Evolutionary conservation across 2,113 vertebrate species (phyloP), one percentile per base, ranked within the genome.

Genomic region (Hoplias malabaricus): DNA sequence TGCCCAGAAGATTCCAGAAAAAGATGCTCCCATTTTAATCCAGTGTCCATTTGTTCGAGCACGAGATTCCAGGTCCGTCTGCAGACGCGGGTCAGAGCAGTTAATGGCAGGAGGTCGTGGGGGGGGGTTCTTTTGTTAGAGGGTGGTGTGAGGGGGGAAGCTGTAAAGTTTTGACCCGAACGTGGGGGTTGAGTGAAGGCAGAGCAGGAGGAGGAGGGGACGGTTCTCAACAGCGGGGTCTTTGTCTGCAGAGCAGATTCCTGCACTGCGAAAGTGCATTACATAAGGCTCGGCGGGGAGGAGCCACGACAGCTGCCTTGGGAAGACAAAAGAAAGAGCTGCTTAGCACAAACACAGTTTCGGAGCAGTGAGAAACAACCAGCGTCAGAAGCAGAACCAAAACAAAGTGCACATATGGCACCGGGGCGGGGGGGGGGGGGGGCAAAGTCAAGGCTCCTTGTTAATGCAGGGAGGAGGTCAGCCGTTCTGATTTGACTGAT

Each of bases 161-260:
- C 77, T 80, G 78, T 76, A 29, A 68, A 74, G 43, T 25, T 80
- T 75, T 82, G 78, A 73, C 84, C 84, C 87, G 36, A 77, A 84
- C 86, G 82, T 76, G 54, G 77, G 31, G 73, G 68, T 19, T 76
- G 38, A 59, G 70, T 27, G 71, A 70, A 50, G 63, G 79, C 59
- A 63, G 33, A 77, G 66, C 38, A 2, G 48, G 54, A 63, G 81
- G 63, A n/a, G 40, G 66, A 6, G 38, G 19, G 67, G 10, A 13
- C 54, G 76, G 62, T 2, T 7, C 1, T 33, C 21, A 79, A 82
- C 81, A 76, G 77, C 67, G 27, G 2, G 16, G 59, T 56, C 43
- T 92, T 91, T 92, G 92, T 93, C 86, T 86, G 86, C 81, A 27
- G 12, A 73, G 5, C 54, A 81, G 83, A 91, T 92, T 93, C 88